Evolutionary conservation across 92 coral and sea anemone genomes (phyloP).

Genomic region (Paramuricea clavata): DNA sequence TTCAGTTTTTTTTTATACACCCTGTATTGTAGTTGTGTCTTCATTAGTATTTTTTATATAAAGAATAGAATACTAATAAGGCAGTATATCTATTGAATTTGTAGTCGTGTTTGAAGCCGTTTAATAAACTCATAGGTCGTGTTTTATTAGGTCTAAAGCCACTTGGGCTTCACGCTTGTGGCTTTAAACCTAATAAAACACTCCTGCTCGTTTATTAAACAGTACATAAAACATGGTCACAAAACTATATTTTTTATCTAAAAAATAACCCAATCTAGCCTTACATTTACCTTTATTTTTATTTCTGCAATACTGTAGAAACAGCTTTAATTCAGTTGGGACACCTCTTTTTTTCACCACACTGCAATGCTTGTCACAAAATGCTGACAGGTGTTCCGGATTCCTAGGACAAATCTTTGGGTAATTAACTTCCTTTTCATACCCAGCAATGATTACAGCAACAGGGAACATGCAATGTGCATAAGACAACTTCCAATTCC

Average conservation of each 20-base stretch:
- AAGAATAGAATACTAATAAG: too few relatives aligned
- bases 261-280: neutral
- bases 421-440: slow-evolving; percentile 58
- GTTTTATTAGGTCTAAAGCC: too few relatives aligned
- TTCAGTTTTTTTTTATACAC: too few relatives aligned
- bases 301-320: slow-evolving; percentile 47
- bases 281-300: slow-evolving; percentile 49
- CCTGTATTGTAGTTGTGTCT: too few relatives aligned
- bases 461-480: slow-evolving; percentile 73
- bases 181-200: too few relatives aligned
- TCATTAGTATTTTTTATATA: too few relatives aligned
- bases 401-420: slow-evolving; percentile 52
- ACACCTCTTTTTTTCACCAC: too few relatives aligned
- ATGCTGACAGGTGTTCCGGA: slow-evolving; percentile 47
- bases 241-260: neutral
- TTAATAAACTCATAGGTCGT: too few relatives aligned
- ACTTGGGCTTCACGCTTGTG: too few relatives aligned
- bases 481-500: slow-evolving; percentile 68
- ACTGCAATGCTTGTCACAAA: slow-evolving; percentile 44
- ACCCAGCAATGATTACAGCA: slow-evolving; percentile 54
- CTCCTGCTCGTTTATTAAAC: too few relatives aligned
- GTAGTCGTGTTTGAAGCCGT: too few relatives aligned
- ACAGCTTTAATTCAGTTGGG: slow-evolving; percentile 30
- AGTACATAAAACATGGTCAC: slow-evolving; percentile 2
- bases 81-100: too few relatives aligned